Evolutionary conservation across 2,888 invertebrate genomes (phyloP).

Genomic region (Zygaena filipendulae): DNA sequence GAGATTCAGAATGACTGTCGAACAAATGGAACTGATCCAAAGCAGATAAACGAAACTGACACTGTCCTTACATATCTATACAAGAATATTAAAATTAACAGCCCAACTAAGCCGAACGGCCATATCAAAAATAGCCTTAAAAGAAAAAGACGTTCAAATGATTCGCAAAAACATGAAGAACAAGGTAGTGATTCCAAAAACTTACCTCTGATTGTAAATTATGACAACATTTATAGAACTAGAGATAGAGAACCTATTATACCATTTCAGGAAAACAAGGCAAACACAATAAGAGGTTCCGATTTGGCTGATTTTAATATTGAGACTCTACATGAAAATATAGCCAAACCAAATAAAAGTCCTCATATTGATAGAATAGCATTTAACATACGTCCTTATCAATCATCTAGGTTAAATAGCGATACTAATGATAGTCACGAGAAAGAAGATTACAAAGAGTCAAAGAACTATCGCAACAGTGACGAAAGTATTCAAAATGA

Average conservation of each 20-base stretch:
- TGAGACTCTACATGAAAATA: constrained; percentile 34
- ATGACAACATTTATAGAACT: constrained; percentile 33
- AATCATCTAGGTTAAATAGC: no score
- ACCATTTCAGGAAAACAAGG: constrained; percentile 21
- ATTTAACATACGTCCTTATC: no score
- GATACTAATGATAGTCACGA: no score
- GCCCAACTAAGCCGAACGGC: constrained; percentile 27
- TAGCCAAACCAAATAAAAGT: no score
- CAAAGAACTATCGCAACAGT: constrained; percentile 12
- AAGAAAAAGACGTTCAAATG: constrained; percentile 31
- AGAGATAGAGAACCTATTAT: constrained; percentile 20
- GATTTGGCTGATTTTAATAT: constrained; percentile 47
- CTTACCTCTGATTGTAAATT: constrained; percentile 34
- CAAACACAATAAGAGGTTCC: constrained; percentile 27
- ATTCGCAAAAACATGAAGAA: constrained; percentile 14
- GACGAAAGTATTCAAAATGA: constrained; percentile 18
- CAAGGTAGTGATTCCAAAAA: constrained; percentile 20
- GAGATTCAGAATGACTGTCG: no score
- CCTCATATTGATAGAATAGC: no score
- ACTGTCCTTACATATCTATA: background rate
- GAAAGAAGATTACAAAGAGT: no score
- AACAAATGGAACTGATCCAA: no score
- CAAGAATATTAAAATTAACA: constrained; percentile 22
- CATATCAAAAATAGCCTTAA: constrained; percentile 38
- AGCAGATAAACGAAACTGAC: no score